Conservation (phyloP, 2,797 vertebrate species). For the Leucoraja ocellata region DNA sequence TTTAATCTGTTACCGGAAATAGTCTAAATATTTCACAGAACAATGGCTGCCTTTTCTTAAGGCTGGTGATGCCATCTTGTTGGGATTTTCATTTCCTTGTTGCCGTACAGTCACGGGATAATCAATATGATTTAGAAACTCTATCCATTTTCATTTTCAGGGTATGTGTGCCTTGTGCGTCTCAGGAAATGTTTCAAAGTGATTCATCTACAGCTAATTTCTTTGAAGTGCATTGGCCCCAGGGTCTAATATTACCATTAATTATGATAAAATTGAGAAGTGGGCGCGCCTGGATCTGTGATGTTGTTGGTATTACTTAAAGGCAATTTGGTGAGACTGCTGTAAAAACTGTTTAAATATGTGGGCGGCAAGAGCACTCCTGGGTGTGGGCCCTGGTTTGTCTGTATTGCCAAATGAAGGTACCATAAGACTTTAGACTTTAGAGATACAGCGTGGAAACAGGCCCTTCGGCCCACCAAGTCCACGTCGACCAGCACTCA, state of each 20-base stretch:
- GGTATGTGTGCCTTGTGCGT: neutral
- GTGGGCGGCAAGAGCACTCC: neutral
- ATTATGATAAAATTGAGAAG: neutral
- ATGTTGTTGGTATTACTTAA: neutral
- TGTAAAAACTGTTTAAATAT: neutral
- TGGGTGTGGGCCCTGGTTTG: neutral
- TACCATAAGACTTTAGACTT: neutral
- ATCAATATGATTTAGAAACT: neutral
- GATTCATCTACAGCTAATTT: neutral
- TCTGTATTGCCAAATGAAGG: neutral
- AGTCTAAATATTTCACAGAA: slow-evolving; percentile 21
- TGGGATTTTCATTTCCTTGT: slow-evolving; percentile 28
- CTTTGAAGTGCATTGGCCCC: neutral
- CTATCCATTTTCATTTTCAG: neutral
- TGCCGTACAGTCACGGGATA: neutral
- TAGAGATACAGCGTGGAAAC: too few relatives aligned
- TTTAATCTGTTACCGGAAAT: neutral
- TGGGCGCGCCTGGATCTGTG: neutral
- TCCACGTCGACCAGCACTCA: too few relatives aligned
- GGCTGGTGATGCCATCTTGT: neutral
- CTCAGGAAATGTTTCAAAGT: neutral
- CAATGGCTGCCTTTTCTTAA: neutral
- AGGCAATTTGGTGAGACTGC: neutral
- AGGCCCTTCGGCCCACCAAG: too few relatives aligned
- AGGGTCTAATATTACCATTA: neutral